Conservation (phyloP, 1,140 invertebrate species). For the Stegodyphus mimosarum region DNA sequence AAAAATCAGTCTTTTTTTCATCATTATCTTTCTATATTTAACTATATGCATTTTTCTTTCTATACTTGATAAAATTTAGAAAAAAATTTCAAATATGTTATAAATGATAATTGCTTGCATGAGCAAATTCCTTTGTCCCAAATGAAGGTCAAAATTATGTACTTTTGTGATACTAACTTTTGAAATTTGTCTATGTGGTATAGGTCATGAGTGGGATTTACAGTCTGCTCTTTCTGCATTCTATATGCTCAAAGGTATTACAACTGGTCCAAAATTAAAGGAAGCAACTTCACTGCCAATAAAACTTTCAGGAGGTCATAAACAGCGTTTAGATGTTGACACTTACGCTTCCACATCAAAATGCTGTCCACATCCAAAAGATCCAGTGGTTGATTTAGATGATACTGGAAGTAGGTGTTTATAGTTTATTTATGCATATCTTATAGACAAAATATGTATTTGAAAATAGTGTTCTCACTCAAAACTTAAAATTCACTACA, state of each 20-base stretch:
- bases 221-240: conserved; percentile 63
- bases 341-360: conserved; percentile 13
- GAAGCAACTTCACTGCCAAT: conserved; percentile 31
- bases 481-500: not conserved
- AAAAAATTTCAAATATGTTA: no score
- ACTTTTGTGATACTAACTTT: not conserved
- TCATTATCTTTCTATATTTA: no score
- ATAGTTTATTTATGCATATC: not conserved
- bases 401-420: conserved; percentile 35
- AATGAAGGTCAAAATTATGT: no score
- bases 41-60: no score
- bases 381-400: conserved; percentile 30
- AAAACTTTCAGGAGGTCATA: conserved; percentile 47
- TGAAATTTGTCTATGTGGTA: conserved; percentile 18
- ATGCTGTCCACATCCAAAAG: not conserved
- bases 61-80: no score
- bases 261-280: conserved; percentile 36
- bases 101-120: no score
- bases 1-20: no score
- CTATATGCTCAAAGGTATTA: conserved; percentile 63
- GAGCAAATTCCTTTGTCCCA: no score
- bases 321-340: conserved; percentile 60
- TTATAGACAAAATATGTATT: no score
- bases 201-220: conserved; percentile 65
- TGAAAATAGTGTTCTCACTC: no score